phyloP scores from a whole-genome alignment of 2,113 vertebrate genomes.

The Cyphomyrus plagiostoma region DNA sequence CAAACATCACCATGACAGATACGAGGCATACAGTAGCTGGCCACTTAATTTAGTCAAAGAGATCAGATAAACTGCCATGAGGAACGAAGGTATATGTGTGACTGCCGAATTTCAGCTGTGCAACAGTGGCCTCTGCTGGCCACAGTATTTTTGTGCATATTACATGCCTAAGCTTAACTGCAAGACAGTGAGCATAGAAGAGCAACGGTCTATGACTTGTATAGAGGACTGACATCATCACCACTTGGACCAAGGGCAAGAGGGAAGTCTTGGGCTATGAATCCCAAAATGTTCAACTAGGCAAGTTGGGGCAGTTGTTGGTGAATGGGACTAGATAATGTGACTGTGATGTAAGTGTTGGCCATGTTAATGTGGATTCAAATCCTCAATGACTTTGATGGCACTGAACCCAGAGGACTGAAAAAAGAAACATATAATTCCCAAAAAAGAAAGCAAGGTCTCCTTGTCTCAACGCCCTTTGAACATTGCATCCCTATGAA shows the following conservation, averaged over 20 bases:
- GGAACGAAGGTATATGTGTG: not conserved
- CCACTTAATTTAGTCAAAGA: not conserved
- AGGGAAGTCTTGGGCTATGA: not conserved
- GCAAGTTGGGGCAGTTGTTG: not conserved
- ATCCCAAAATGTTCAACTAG: not conserved
- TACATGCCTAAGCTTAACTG: not conserved
- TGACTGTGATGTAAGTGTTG: not conserved
- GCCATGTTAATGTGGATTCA: not conserved
- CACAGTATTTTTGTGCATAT: not conserved
- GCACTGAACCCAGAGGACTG: not conserved
- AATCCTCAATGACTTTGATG: not conserved
- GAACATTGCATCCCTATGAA: not conserved
- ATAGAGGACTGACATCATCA: not conserved
- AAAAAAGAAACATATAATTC: not conserved
- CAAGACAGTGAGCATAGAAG: not conserved
- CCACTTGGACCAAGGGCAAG: not conserved
- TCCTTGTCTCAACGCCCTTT: not conserved
- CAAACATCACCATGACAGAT: not conserved
- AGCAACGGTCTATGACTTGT: not conserved
- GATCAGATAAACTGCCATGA: not conserved
- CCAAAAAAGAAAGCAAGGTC: not conserved
- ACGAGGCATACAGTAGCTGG: not conserved
- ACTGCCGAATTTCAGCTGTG: not conserved
- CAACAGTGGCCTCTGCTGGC: slow-evolving; percentile 22
- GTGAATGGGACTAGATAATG: not conserved